A percentile compares a stretch with the other conserved stretches of the same genome.
Conservation (phyloP, 2,888 invertebrate genomes). For the Aelia acuminata region DNA sequence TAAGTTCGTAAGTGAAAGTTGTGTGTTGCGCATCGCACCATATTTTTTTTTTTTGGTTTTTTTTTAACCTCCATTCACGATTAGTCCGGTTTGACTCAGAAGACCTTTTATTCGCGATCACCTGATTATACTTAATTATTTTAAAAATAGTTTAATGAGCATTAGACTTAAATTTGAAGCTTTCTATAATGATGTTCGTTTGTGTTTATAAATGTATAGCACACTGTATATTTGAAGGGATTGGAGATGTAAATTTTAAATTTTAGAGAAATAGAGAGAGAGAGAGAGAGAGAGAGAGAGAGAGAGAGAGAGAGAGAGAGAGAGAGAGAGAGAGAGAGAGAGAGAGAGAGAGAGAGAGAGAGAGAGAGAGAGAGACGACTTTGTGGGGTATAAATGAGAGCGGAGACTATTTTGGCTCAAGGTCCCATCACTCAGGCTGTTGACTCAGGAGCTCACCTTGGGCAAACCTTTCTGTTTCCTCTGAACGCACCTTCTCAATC, state of each 20-base stretch:
- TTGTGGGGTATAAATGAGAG: background rate
- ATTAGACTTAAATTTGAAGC: too few relatives aligned
- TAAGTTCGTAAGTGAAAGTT: too few relatives aligned
- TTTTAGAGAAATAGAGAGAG: too few relatives aligned
- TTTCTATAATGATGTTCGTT: too few relatives aligned
- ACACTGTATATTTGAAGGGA: background rate
- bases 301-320: background rate
- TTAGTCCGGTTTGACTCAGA: too few relatives aligned
- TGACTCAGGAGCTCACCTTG: background rate
- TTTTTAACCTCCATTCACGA: too few relatives aligned
- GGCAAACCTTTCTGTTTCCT: background rate
- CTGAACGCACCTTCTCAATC: background rate
- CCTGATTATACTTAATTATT: too few relatives aligned
- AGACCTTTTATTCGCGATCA: too few relatives aligned
- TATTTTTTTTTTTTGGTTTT: too few relatives aligned
- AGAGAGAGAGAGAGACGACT: background rate
- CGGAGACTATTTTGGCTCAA: constrained; percentile 11
- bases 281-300: background rate
- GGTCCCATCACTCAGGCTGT: constrained; percentile 12
- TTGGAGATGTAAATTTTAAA: background rate
- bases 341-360: background rate
- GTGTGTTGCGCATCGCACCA: too few relatives aligned
- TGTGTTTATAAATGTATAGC: too few relatives aligned
- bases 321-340: background rate
- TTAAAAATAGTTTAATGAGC: too few relatives aligned